phyloP scores from a whole-genome alignment of 2,113 vertebrate species.

The Thomomys bottae region DNA sequence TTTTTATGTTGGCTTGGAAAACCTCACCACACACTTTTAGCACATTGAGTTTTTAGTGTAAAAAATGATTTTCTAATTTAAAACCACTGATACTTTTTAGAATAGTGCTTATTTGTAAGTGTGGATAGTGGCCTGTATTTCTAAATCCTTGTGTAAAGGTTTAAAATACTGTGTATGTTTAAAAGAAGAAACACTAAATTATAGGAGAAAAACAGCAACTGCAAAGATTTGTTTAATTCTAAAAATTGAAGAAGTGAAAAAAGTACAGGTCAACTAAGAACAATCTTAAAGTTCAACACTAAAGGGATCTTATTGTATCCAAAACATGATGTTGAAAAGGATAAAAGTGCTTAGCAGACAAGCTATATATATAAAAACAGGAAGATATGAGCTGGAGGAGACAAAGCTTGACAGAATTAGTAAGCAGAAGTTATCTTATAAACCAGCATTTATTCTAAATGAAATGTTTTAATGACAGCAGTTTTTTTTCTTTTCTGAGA shows the following conservation, averaged over 20 bases:
- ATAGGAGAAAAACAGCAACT: not conserved
- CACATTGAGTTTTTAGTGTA: not conserved
- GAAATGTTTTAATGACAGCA: conserved; percentile 51
- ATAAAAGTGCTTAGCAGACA: conserved; percentile 72
- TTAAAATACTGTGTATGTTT: conserved; percentile 37
- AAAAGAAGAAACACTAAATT: conserved; percentile 36
- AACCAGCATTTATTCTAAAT: conserved; percentile 60
- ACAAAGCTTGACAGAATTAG: conserved; percentile 72
- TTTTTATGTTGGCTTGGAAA: conserved; percentile 30
- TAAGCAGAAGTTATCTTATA: conserved; percentile 69
- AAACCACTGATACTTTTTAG: conserved; percentile 43
- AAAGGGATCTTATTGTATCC: conserved; percentile 61
- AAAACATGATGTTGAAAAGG: conserved; percentile 61
- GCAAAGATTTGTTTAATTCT: conserved; percentile 49
- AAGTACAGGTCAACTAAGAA: conserved; percentile 42
- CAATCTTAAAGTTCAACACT: conserved; percentile 54
- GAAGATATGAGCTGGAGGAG: conserved; percentile 64
- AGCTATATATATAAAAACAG: conserved; percentile 73
- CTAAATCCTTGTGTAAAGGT: conserved; percentile 34
- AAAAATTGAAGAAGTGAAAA: conserved; percentile 67
- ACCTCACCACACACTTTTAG: not conserved
- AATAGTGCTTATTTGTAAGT: conserved; percentile 52
- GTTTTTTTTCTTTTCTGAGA: conserved; percentile 1
- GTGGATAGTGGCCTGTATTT: conserved; percentile 6
- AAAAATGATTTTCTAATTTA: conserved; percentile 60